Percentiles rank a stretch among this genome's conserved stretches.
phyloP scores from a whole-genome alignment of 92 coral and sea anemone species.

The Epizoanthus stellaris region DNA sequence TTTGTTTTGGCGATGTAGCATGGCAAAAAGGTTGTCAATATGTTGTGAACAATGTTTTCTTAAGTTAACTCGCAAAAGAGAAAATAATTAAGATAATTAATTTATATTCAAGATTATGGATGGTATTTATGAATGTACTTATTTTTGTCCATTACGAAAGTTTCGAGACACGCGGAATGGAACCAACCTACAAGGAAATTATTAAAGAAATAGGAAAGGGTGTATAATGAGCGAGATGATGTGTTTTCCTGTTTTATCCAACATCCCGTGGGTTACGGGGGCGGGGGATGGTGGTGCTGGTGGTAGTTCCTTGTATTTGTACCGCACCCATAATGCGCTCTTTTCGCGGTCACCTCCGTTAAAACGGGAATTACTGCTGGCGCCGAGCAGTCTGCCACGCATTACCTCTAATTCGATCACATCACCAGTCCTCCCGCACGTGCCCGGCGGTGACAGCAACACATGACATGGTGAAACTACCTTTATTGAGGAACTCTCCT shows the following conservation, averaged over 20 bases:
- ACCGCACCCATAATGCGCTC: not conserved
- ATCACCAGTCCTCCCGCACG: conserved; percentile 10
- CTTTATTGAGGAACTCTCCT: not conserved
- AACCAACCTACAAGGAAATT: conserved; percentile 18
- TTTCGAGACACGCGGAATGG: conserved; percentile 5
- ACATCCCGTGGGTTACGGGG: conserved; percentile 5
- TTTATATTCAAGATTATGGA: conserved; percentile 24
- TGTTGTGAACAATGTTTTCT: conserved; percentile 33
- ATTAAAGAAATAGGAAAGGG: not conserved
- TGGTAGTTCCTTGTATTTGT: conserved; percentile 2
- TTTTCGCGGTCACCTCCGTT: not conserved
- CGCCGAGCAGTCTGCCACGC: conserved; percentile 27
- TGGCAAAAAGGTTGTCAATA: not conserved
- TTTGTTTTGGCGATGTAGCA: not conserved
- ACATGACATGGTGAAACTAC: not conserved
- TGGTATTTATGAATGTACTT: conserved; percentile 21
- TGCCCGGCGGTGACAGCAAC: not conserved
- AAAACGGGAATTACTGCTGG: conserved; percentile 11
- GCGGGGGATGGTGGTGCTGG: not conserved
- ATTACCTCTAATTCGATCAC: conserved; percentile 26
- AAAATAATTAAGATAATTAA: conserved; percentile 30
- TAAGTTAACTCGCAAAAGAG: conserved; percentile 1
- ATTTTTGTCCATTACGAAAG: conserved; percentile 9
- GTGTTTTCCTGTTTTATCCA: not conserved
- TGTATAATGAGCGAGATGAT: not conserved